Evolutionary conservation across 2,888 invertebrate species (phyloP), one percentile per base, ranked within the genome.

Genomic region (Dasysyrphus tricinctus): DNA sequence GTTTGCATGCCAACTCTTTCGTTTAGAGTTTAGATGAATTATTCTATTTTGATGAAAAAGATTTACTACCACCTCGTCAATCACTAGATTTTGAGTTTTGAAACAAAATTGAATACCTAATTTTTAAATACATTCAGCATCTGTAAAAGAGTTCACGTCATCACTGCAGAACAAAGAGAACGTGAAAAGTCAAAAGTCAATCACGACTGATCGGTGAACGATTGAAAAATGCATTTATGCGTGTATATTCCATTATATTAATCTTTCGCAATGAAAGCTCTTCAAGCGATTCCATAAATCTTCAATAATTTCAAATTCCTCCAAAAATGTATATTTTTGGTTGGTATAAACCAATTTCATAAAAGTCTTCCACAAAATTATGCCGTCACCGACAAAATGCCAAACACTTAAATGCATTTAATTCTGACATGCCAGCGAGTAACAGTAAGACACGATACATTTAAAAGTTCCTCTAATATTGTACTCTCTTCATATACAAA

Each of bases 271-370:
- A 61, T 39, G 0, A 32, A 24, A 29, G 11, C 29, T 57, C 65
- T 54, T 16, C 11, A 42, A 19, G 44, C 16, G 3, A 29, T 51
- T 74, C 24, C 6, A 34, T 37, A 5, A 12, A 73, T 61, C 51
- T 61, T 6, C 51, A 51, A 63, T 42, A 5, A n/a, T n/a, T 42
- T 54, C 3, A 29, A 44, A 63, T 12, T 39, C 19, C 6, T 32
- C 7, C 37, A 39, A 61, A 42, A 14, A 7, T 42, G 19, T 12
- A 69, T 59, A 24, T 44, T 37, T 34, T 34, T 57, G 59, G 57
- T 42, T 34, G 8, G 54, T 37, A 56, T 56, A 57, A 69, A 49
- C 44, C 12, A 14, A 76, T 76, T 77, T 47, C 54, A 65, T 65
- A 32, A 42, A 51, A 56, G 32, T 61, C 29, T 12, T 51, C 2